Evolutionary conservation across 2,888 invertebrate species (phyloP).

Genomic region (Germaria angustata): DNA sequence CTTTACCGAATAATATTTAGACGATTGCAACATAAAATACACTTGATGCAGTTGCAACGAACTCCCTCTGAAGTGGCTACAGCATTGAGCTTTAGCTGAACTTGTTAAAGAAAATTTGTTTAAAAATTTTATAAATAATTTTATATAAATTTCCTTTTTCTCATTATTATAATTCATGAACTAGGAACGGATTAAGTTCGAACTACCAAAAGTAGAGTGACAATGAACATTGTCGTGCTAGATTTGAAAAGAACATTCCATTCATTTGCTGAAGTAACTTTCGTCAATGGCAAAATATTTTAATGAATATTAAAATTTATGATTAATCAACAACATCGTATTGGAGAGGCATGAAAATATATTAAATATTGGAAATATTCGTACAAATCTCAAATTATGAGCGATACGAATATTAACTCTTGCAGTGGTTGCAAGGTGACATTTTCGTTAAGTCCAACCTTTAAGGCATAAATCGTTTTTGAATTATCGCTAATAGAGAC

Average conservation of each 20-base stretch:
- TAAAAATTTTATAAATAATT: neutral
- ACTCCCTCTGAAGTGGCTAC: neutral
- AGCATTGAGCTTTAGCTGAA: neutral
- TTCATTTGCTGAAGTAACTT: neutral
- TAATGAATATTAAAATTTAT: slow-evolving; percentile 26
- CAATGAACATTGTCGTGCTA: neutral
- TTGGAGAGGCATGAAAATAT: slow-evolving; percentile 27
- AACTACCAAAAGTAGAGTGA: neutral
- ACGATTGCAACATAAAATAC: slow-evolving; percentile 12
- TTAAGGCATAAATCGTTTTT: no score
- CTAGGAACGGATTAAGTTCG: neutral
- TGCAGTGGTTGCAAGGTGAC: neutral
- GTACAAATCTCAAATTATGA: slow-evolving; percentile 7
- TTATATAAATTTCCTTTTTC: neutral
- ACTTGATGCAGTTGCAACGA: slow-evolving; percentile 9
- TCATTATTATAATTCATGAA: slow-evolving; percentile 19
- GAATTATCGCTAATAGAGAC: no score
- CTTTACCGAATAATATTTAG: slow-evolving; percentile 40
- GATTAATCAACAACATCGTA: slow-evolving; percentile 39
- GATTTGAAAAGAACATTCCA: neutral
- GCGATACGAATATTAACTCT: slow-evolving; percentile 6
- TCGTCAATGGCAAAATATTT: neutral
- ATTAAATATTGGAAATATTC: slow-evolving; percentile 29
- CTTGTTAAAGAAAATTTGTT: neutral
- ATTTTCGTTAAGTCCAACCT: neutral